Evolutionary conservation across 2,113 vertebrate species (phyloP).

Genomic region (Strix aluco): DNA sequence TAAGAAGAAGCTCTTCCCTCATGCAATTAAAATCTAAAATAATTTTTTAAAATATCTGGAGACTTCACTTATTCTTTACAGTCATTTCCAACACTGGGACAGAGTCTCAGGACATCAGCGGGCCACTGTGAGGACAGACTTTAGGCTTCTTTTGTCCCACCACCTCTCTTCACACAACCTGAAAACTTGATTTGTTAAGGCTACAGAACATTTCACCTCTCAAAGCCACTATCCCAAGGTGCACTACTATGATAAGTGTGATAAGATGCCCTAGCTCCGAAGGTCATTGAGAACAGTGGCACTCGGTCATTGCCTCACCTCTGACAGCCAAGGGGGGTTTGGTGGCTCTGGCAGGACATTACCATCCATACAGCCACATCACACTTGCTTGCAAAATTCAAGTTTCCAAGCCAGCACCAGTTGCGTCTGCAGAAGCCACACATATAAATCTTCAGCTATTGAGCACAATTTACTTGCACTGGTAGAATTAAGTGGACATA

Average conservation of each 20-base stretch:
- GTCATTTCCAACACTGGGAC: background rate
- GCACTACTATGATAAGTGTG: background rate
- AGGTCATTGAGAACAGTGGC: background rate
- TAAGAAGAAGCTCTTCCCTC: background rate
- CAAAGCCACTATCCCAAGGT: background rate
- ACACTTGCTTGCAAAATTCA: background rate
- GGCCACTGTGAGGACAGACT: background rate
- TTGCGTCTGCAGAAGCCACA: background rate
- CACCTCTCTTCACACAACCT: background rate
- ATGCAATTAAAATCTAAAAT: background rate
- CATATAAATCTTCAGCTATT: background rate
- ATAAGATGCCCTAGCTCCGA: conserved; percentile 44
- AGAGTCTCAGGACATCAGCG: background rate
- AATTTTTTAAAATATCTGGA: background rate
- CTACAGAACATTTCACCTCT: background rate
- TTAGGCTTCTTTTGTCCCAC: background rate
- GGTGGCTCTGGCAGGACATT: background rate
- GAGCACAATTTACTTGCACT: background rate
- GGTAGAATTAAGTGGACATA: background rate
- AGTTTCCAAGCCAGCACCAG: background rate
- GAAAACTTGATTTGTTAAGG: background rate
- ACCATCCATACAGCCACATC: background rate
- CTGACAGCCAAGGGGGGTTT: background rate
- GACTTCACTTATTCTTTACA: background rate
- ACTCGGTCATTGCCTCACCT: background rate